Base-by-base conservation (phyloP, 2,113 vertebrate genomes). In the Struthio camelus region DNA sequence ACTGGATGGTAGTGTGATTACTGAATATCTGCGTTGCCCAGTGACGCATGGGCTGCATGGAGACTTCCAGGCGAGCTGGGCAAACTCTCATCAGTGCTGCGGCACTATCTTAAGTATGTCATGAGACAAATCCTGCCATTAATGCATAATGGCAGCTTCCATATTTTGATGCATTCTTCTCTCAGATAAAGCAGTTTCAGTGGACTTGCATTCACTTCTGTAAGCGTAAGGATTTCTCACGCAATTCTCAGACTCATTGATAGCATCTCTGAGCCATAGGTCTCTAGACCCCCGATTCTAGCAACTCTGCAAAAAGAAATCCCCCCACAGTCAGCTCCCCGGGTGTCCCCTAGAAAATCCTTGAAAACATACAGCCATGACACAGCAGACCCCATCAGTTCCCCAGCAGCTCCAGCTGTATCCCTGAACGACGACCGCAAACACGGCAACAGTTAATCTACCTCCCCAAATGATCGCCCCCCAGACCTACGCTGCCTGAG, bases 381-480 rank as follows among this genome's bases (percentile, higher is more conserved):
- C 34, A 66, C 15, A 5, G 69, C n/a, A 87, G 44, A 79, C 3
- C 16, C 19, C 6, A 5, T 10, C 18, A 72, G 10, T 18, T 70
- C 44, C 51, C 32, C 38, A n/a, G 8, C 14, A 19, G 10, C n/a
- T 82, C 59, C 72, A 75, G 24, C 30, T 80, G 25, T 62, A 73
- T 24, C 59, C 80, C 5, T 6, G 46, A 80, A 67, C 8, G 17
- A 72, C 4, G 11, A 80, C 42, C 4, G 3, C 10, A 51, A 22
- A 66, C 5, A 83, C 11, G 42, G 46, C 44, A 84, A 46, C 27
- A 61, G 77, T 20, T 80, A 48, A 73, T 6, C 15, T 32, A 32
- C 30, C 28, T 58, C 58, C 61, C 38, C 16, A 36, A 24, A 67
- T 1, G 0, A 56, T 19, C 2, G 0, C 36, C 36, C 46, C 73